Evolutionary conservation across 2,797 vertebrate species (phyloP).

Genomic region (Chaunax sp.): DNA sequence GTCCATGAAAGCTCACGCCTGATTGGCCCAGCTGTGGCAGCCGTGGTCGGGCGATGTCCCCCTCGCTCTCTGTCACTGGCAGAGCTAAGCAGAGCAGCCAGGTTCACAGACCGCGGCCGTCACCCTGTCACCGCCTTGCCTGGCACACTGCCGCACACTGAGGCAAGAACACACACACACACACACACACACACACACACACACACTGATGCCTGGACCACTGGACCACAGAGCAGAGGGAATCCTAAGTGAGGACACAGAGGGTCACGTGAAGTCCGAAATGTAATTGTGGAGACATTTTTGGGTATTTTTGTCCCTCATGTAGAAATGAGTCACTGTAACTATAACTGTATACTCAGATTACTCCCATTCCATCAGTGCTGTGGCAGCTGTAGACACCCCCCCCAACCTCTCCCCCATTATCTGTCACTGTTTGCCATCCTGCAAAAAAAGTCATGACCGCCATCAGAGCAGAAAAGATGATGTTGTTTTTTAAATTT

Average conservation of each 20-base stretch:
- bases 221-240: conserved; percentile 11
- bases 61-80: conserved; percentile 64
- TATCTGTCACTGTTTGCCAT: conserved; percentile 2
- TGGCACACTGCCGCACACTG: conserved; percentile 41
- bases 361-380: conserved; percentile 55
- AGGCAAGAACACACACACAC: conserved; percentile 10
- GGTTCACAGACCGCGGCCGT: conserved; percentile 60
- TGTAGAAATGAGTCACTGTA: conserved; percentile 37
- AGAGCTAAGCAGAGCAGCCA: conserved; percentile 66
- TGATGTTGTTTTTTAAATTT: too few relatives aligned
- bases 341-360: conserved; percentile 41
- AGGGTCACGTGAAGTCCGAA: not conserved
- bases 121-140: conserved; percentile 61
- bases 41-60: conserved; percentile 55
- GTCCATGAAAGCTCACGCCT: conserved; percentile 63
- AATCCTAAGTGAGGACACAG: not conserved
- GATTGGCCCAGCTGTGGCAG: conserved; percentile 69
- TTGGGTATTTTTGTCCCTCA: conserved; percentile 4
- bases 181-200: conserved; percentile 9
- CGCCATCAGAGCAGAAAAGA: conserved; percentile 15
- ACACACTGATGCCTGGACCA: conserved; percentile 14
- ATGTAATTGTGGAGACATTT: conserved; percentile 20
- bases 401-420: not conserved
- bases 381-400: conserved; percentile 38
- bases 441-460: conserved; percentile 30